phyloP scores from a whole-genome alignment of 2,113 vertebrate genomes.

The Cinclus cinclus region DNA sequence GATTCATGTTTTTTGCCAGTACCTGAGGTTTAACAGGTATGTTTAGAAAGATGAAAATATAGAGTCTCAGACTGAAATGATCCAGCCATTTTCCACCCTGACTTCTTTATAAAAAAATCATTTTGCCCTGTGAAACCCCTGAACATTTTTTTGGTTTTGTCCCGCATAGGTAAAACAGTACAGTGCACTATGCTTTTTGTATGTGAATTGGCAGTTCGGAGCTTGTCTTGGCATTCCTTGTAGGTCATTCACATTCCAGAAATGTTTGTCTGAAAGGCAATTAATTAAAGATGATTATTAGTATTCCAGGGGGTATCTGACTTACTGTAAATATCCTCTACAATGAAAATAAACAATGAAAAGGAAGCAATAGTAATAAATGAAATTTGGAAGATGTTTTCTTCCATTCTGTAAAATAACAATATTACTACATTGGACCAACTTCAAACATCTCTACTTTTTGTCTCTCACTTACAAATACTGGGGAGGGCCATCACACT shows the following conservation, averaged over 20 bases:
- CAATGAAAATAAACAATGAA: not conserved
- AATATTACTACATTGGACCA: not conserved
- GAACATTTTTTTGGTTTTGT: not conserved
- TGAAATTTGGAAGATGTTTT: not conserved
- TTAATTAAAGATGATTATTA: not conserved
- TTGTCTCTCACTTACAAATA: not conserved
- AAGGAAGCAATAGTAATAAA: not conserved
- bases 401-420: not conserved
- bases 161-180: not conserved
- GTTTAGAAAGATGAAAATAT: not conserved
- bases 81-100: not conserved
- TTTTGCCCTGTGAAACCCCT: not conserved
- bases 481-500: not conserved
- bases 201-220: rapidly evolving
- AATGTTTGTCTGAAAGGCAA: constrained; percentile 62
- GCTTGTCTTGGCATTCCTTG: not conserved
- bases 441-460: not conserved
- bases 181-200: not conserved
- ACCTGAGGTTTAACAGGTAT: not conserved
- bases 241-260: constrained; percentile 52
- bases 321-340: not conserved
- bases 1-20: not conserved
- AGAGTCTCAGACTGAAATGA: not conserved
- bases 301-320: not conserved
- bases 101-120: not conserved